Base-by-base conservation (phyloP, 2,888 invertebrate genomes). In the Scaptomyza caliginosa region DNA sequence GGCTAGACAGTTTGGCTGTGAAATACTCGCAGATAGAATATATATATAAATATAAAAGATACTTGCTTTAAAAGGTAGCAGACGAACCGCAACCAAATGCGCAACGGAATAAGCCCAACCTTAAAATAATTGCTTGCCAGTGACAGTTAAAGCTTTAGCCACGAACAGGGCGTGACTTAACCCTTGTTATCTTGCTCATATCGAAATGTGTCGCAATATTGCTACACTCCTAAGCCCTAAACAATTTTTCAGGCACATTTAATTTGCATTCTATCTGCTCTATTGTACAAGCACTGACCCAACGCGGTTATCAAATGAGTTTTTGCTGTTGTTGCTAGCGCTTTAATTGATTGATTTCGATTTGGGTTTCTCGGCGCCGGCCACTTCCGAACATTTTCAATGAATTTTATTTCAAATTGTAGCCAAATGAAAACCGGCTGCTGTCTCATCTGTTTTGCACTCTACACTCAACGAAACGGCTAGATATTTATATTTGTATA, bases 61-160 rank as follows among this genome's bases (percentile, higher is more conserved):
- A 69, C 63, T 81, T 62, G 16, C 51, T 26, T 46, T 13, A 16
- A 43, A 74, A 70, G 65, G 72, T 65, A 79, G 63, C 72, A 77
- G 77, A 66, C 79, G 74, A 76, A 72, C 73, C 74, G 74, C 74
- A 74, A 59, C 64, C 65, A 30, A 59, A 49, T 45, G 49, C 26
- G 56, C 71, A 38, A 68, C 42, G 66, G 39, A 46, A 45, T 56
- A 40, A 68, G 60, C 81, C 78, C 69, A 73, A 78, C 85, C 77
- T 81, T 77, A 81, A 85, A 85, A 68, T 65, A 43, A 45, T 51
- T 59, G 68, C 57, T 67, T 59, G 52, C 50, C 67, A 38, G 62
- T 56, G 63, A 56, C 86, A 78, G 71, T 62, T 59, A 52, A 52
- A 60, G 67, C 51, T 39, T 34, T 16, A 34, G 34, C 3, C 13